These are phyloP conservation scores for Dryobotodes eremita DNA, from an alignment of 2,888 invertebrate species.

Conservation along the genomic window DNA sequence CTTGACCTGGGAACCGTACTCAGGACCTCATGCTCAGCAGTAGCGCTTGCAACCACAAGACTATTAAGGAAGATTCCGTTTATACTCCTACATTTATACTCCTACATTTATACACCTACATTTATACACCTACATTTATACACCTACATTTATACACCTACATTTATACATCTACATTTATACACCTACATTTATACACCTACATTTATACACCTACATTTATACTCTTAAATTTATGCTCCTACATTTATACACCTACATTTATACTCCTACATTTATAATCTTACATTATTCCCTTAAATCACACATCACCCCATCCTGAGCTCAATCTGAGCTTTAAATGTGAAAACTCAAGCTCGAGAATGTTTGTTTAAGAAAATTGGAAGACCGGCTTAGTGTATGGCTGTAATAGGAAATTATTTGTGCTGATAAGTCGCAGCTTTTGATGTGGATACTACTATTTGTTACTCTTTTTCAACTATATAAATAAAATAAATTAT, in stretches of 20 bases:
- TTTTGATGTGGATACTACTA: slow-evolving; percentile 69
- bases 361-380: slow-evolving; percentile 87
- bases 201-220: no score
- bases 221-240: no score
- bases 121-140: no score
- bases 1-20: no score
- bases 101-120: no score
- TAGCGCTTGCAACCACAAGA: no score
- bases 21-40: no score
- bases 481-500: no score
- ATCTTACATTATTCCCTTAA: slow-evolving; percentile 27
- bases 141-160: no score
- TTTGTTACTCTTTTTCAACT: slow-evolving; percentile 13
- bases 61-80: background rate
- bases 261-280: background rate
- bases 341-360: slow-evolving; percentile 63
- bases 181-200: no score
- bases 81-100: background rate
- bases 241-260: background rate
- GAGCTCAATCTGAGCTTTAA: slow-evolving; percentile 38
- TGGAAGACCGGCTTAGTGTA: slow-evolving; percentile 84
- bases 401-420: slow-evolving; percentile 86
- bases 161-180: no score
- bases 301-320: slow-evolving; percentile 39
- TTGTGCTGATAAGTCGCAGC: slow-evolving; percentile 82